Evolutionary conservation across 2,113 vertebrate genomes (phyloP).

Genomic region (Grammomys surdaster): DNA sequence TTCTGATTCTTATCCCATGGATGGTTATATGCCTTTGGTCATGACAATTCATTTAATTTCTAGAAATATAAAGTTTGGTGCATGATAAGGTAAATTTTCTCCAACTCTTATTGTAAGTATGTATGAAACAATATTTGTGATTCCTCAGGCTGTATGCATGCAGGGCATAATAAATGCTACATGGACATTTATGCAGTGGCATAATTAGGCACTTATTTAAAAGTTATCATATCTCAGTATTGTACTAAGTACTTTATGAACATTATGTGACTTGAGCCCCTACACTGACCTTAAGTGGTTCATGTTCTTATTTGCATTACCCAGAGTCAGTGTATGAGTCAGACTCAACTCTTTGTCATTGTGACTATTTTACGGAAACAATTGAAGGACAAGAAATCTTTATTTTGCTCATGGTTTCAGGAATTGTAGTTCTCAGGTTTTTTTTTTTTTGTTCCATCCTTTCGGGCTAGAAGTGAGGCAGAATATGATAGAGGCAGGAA

Average conservation of each 20-base stretch:
- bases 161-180: conserved; percentile 26
- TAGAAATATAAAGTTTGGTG: conserved; percentile 44
- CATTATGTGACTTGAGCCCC: conserved; percentile 15
- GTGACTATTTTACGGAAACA: not conserved
- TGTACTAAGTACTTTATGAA: conserved; percentile 1
- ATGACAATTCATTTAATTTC: conserved; percentile 9
- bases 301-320: conserved; percentile 40
- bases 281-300: not conserved
- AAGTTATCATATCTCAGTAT: not conserved
- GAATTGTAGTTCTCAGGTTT: not conserved
- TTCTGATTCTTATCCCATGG: conserved; percentile 12
- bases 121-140: conserved; percentile 29
- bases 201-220: conserved; percentile 18
- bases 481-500: not conserved
- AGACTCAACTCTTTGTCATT: not conserved
- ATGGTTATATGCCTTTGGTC: conserved; percentile 50
- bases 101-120: conserved; percentile 39
- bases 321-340: not conserved
- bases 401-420: not conserved
- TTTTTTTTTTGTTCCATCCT: not conserved
- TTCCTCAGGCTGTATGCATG: not conserved
- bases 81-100: conserved; percentile 23
- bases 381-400: not conserved
- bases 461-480: not conserved
- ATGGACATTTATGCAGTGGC: not conserved